Conservation (phyloP, 2,888 invertebrate genomes). For the Scaptodrosophila latifasciaeformis region DNA sequence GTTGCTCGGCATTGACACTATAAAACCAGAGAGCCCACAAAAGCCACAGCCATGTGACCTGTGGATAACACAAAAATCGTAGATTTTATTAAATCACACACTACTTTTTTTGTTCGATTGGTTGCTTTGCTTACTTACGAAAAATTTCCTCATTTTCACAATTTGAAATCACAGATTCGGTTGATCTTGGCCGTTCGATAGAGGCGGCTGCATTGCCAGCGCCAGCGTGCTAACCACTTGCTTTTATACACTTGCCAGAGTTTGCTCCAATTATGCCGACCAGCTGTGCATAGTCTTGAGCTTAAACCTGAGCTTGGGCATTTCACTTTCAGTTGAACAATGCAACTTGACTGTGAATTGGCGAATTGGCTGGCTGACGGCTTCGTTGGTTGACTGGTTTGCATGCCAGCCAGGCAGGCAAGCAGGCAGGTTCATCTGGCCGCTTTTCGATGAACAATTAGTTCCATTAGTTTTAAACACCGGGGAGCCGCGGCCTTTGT, state of each 20-base stretch:
- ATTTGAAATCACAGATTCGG: neutral
- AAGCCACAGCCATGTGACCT: slow-evolving; percentile 23
- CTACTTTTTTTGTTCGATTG: no score
- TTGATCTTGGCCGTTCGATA: neutral
- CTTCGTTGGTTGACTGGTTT: slow-evolving; percentile 5
- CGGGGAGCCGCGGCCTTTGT: neutral
- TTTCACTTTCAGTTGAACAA: slow-evolving; percentile 57
- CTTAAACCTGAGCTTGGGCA: slow-evolving; percentile 54
- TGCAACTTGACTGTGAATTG: slow-evolving; percentile 17
- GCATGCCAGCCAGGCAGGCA: slow-evolving; percentile 9
- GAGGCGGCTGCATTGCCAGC: slow-evolving; percentile 50
- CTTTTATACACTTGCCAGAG: slow-evolving; percentile 45
- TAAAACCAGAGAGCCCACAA: slow-evolving; percentile 20
- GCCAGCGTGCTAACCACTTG: slow-evolving; percentile 57
- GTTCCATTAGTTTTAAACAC: slow-evolving; percentile 55
- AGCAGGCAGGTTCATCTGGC: slow-evolving; percentile 39
- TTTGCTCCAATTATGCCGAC: slow-evolving; percentile 51
- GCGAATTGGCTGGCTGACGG: neutral
- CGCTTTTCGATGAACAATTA: slow-evolving; percentile 62
- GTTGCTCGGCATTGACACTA: slow-evolving; percentile 36
- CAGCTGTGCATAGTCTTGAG: neutral
- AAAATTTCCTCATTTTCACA: slow-evolving; percentile 58
- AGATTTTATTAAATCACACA: no score
- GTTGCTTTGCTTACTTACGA: slow-evolving; percentile 44
- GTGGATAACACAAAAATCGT: no score